Percentiles rank a stretch among this genome's conserved stretches.
Evolutionary conservation across 2,113 vertebrate genomes (phyloP).

Genomic region (Picathartes gymnocephalus): DNA sequence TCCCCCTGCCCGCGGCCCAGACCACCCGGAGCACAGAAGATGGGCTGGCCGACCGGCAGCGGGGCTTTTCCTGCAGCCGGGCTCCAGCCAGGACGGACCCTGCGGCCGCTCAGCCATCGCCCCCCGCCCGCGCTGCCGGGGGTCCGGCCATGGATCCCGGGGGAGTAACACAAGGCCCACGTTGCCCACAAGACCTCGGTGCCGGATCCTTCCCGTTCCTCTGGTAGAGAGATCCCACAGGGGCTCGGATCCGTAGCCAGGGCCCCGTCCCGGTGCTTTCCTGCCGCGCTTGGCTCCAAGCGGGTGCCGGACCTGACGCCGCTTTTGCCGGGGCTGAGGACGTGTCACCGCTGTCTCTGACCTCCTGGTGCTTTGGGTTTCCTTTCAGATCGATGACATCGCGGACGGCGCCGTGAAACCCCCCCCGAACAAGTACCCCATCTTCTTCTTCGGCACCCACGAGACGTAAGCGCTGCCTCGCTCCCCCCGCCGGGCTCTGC

Average conservation of each 20-base stretch:
- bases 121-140: background rate
- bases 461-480: constrained; percentile 85
- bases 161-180: background rate
- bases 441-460: constrained; percentile 98
- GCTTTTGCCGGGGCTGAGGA: constrained; percentile 4
- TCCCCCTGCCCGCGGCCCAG: background rate
- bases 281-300: background rate
- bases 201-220: background rate
- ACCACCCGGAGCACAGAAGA: background rate
- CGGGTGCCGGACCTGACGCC: background rate
- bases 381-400: constrained; percentile 92
- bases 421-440: constrained; percentile 95
- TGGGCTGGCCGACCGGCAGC: constrained; percentile 27
- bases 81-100: constrained; percentile 21
- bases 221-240: background rate
- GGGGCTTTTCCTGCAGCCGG: background rate
- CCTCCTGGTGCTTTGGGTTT: constrained; percentile 21
- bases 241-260: background rate
- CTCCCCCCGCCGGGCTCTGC: background rate
- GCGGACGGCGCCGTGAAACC: constrained; percentile 96
- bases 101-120: background rate
- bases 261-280: background rate
- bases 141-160: background rate
- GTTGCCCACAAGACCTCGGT: background rate
- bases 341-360: constrained; percentile 1